Evolutionary conservation across 2,888 invertebrate genomes (phyloP).

Genomic region (Alviniconcha strummeri): DNA sequence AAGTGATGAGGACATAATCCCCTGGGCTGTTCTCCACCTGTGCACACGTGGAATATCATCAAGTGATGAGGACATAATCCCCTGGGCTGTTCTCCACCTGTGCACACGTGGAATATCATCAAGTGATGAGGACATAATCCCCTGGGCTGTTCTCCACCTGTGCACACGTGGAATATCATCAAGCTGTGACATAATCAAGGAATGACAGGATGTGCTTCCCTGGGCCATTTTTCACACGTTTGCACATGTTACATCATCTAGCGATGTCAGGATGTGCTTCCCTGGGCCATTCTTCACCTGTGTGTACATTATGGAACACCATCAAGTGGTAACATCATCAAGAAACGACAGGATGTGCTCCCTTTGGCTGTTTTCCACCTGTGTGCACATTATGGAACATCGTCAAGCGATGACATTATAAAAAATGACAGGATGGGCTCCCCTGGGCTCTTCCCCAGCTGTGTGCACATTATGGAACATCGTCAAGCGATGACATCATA

Average conservation of each 20-base stretch:
- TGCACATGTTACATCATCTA: background rate
- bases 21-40: no score
- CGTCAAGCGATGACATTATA: no score
- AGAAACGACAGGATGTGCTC: slow-evolving; percentile 20
- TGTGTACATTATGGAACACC: background rate
- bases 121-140: background rate
- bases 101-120: no score
- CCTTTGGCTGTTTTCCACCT: slow-evolving; percentile 81
- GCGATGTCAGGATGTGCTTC: slow-evolving; percentile 82
- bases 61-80: slow-evolving; percentile 85
- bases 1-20: background rate
- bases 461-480: no score
- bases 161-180: no score
- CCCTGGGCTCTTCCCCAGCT: no score
- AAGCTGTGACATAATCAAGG: slow-evolving; percentile 83
- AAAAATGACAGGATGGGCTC: no score
- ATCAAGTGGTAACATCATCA: slow-evolving; percentile 58
- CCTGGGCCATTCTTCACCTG: slow-evolving; percentile 83
- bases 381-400: background rate
- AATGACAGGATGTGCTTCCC: slow-evolving; percentile 88
- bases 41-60: no score
- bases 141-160: no score
- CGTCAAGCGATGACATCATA: background rate
- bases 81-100: slow-evolving; percentile 84
- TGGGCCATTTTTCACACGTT: slow-evolving; percentile 82